phyloP scores from a whole-genome alignment of 2,888 invertebrate species.

The Pegoplata infirma region DNA sequence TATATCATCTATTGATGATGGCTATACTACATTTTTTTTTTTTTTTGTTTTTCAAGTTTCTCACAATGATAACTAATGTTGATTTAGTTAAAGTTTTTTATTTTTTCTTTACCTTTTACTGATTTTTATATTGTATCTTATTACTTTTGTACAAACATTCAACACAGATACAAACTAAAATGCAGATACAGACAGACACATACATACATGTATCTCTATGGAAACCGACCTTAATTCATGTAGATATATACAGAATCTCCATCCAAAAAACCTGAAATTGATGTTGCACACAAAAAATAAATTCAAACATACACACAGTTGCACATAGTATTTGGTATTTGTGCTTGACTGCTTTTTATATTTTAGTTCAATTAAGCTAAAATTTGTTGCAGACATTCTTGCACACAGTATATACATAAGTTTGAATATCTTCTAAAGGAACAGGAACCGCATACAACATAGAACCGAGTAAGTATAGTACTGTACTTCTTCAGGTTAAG shows the following conservation, averaged over 20 bases:
- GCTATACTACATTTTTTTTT: no score
- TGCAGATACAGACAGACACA: background rate
- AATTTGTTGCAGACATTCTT: constrained; percentile 49
- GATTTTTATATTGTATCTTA: constrained; percentile 27
- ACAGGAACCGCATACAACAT: background rate
- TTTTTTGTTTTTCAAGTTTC: background rate
- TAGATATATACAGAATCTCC: background rate
- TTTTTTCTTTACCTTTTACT: constrained; percentile 1
- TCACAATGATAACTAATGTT: constrained; percentile 33
- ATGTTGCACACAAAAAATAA: no score
- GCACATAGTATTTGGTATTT: constrained; percentile 40
- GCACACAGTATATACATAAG: background rate
- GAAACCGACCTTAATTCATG: background rate
- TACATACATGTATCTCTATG: constrained; percentile 1
- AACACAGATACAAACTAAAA: constrained; percentile 3
- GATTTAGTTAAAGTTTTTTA: constrained; percentile 38
- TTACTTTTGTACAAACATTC: constrained; percentile 23
- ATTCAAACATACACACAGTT: no score
- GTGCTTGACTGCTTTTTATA: constrained; percentile 52
- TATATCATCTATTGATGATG: background rate
- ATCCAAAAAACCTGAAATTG: constrained; percentile 17
- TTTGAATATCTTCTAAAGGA: constrained; percentile 22
- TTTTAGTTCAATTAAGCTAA: constrained; percentile 57
- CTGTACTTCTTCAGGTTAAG: constrained; percentile 36
- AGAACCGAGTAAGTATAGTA: no score